Percentiles rank a stretch among this genome's conserved stretches.
phyloP scores from a whole-genome alignment of 2,113 vertebrate species.

The Xyliphius kryptos region DNA sequence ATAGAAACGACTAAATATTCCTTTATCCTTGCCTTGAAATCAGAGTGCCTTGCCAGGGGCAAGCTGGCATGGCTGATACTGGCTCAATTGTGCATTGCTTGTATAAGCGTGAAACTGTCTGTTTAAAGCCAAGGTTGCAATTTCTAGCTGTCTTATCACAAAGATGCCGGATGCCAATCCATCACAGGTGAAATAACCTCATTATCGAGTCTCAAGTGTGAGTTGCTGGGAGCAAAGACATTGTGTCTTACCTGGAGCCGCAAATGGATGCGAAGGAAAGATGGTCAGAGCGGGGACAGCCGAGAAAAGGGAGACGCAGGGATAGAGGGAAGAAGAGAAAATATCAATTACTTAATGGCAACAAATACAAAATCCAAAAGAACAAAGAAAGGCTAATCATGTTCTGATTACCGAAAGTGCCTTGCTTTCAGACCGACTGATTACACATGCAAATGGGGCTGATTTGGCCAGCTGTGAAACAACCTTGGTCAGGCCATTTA shows the following conservation, averaged over 20 bases:
- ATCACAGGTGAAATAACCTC: slow-evolving; percentile 18
- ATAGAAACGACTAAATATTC: slow-evolving; percentile 8
- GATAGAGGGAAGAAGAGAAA: slow-evolving; percentile 20
- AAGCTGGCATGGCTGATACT: slow-evolving; percentile 25
- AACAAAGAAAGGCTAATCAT: slow-evolving; percentile 27
- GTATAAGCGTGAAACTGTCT: slow-evolving; percentile 11
- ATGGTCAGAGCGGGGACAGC: slow-evolving; percentile 16
- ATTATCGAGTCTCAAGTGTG: slow-evolving; percentile 22
- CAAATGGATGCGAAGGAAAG: background rate
- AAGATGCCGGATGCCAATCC: slow-evolving; percentile 30
- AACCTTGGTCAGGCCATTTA: slow-evolving; percentile 27
- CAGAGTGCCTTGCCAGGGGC: slow-evolving; percentile 6
- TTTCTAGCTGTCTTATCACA: slow-evolving; percentile 28
- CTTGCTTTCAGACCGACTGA: slow-evolving; percentile 18
- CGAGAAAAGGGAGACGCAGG: background rate
- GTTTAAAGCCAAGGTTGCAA: slow-evolving; percentile 15
- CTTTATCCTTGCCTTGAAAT: slow-evolving; percentile 10
- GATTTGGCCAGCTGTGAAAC: slow-evolving; percentile 22
- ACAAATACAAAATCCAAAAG: slow-evolving; percentile 33
- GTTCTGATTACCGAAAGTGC: background rate
- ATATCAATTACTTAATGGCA: slow-evolving; percentile 31
- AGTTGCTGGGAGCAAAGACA: slow-evolving; percentile 9
- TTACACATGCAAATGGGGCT: slow-evolving; percentile 34
- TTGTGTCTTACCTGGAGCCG: slow-evolving; percentile 40
- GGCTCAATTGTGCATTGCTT: background rate